phyloP scores from a whole-genome alignment of 30 jellyfish, hydroid and myxozoan species.

The Clytia hemisphaerica region DNA sequence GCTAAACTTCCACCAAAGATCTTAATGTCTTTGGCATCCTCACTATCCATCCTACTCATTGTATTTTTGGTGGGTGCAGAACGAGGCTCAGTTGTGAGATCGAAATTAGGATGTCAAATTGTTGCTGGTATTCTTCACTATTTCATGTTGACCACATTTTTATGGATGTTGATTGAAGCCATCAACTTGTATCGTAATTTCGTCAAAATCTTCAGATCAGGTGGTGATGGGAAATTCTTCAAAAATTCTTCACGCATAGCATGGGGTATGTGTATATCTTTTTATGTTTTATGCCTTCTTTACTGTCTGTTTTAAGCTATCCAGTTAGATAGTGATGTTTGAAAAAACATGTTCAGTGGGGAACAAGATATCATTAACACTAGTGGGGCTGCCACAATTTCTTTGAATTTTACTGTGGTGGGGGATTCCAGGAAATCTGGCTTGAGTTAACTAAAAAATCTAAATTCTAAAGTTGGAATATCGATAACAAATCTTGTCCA shows the following conservation, averaged over 20 bases:
- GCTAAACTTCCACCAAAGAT: slow-evolving; percentile 77
- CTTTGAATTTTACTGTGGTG: too few relatives aligned
- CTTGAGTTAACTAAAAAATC: too few relatives aligned
- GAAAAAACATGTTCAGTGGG: too few relatives aligned
- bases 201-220: slow-evolving; percentile 41
- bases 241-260: slow-evolving; percentile 40
- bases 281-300: too few relatives aligned
- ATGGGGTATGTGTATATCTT: too few relatives aligned
- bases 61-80: slow-evolving; percentile 69
- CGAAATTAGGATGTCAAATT: slow-evolving; percentile 56
- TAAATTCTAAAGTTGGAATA: too few relatives aligned
- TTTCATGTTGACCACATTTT: slow-evolving; percentile 61
- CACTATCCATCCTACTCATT: slow-evolving; percentile 52
- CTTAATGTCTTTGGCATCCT: slow-evolving; percentile 57
- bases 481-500: too few relatives aligned
- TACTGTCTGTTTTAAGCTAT: too few relatives aligned
- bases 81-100: slow-evolving; percentile 46
- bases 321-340: too few relatives aligned
- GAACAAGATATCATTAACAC: too few relatives aligned
- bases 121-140: slow-evolving; percentile 67
- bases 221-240: slow-evolving; percentile 11
- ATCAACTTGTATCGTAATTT: slow-evolving; percentile 74
- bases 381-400: too few relatives aligned
- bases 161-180: slow-evolving; percentile 93
- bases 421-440: too few relatives aligned